Conservation (phyloP, 2,113 vertebrate genomes). For the Eulemur rufifrons region DNA sequence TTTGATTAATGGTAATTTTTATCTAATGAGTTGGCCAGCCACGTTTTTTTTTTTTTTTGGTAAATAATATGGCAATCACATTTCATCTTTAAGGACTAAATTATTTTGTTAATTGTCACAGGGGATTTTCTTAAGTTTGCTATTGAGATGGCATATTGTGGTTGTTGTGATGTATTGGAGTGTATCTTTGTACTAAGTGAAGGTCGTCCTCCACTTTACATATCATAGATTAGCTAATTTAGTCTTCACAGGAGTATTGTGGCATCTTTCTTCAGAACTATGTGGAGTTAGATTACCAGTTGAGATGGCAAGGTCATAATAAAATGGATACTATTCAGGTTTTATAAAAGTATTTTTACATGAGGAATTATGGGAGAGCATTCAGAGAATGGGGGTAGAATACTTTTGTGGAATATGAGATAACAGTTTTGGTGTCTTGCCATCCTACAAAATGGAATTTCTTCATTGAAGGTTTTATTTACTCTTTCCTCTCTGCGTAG, state of each 20-base stretch:
- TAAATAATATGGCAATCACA: background rate
- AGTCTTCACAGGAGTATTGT: background rate
- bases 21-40: background rate
- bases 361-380: background rate
- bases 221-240: background rate
- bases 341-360: background rate
- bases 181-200: background rate
- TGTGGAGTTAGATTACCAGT: background rate
- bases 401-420: conserved; percentile 40
- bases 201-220: background rate
- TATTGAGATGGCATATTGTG: background rate
- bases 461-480: conserved; percentile 34
- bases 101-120: background rate
- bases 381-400: background rate
- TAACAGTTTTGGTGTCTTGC: conserved; percentile 16
- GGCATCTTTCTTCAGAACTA: background rate
- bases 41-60: background rate
- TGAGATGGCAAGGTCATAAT: background rate
- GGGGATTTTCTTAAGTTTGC: conserved; percentile 15
- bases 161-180: background rate
- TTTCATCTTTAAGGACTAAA: conserved; percentile 41
- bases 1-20: background rate
- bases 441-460: conserved; percentile 32
- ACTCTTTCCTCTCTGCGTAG: background rate
- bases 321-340: background rate